Percentiles rank a stretch among this genome's conserved stretches.
Conservation (phyloP, 37 sponge, comb jelly and placozoan genomes). For the Bolinopsis microptera region DNA sequence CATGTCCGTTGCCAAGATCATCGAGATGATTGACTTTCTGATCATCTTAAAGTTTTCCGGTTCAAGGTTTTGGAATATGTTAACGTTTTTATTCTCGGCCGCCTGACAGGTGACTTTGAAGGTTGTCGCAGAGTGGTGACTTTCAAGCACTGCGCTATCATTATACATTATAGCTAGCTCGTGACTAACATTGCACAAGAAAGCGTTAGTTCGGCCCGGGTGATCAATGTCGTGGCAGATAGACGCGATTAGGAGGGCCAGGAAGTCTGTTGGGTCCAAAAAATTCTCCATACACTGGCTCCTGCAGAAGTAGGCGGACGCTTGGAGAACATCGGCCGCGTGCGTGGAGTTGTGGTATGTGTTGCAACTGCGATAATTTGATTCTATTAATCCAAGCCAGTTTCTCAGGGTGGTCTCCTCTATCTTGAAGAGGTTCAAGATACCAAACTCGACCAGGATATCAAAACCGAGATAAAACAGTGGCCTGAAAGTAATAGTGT, state of each 20-base stretch:
- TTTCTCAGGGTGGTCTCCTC: conserved; percentile 19
- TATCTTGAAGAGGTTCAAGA: conserved; percentile 38
- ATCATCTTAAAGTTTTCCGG: conserved; percentile 70
- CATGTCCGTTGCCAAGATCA: conserved; percentile 95
- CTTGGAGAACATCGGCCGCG: conserved; percentile 92
- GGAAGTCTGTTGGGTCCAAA: conserved; percentile 73
- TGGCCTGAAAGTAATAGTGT: conserved; percentile 68
- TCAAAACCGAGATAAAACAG: conserved; percentile 81
- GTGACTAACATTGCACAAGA: conserved; percentile 73
- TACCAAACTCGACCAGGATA: conserved; percentile 65
- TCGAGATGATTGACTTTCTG: conserved; percentile 76
- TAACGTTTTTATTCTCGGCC: conserved; percentile 66
- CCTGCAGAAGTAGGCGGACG: conserved; percentile 75
- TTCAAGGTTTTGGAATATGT: conserved; percentile 82
- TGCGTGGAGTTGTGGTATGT: conserved; percentile 93
- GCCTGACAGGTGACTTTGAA: conserved; percentile 76
- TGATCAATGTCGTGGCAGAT: conserved; percentile 87
- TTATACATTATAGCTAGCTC: conserved; percentile 81
- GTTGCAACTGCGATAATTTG: conserved; percentile 70
- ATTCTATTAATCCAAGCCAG: conserved; percentile 76
- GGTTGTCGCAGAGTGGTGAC: conserved; percentile 78
- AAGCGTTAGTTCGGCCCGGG: conserved; percentile 82
- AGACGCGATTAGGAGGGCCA: conserved; percentile 74
- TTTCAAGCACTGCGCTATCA: conserved; percentile 87
- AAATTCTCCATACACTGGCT: conserved; percentile 69